Evolutionary conservation across 2,888 invertebrate genomes (phyloP).

Genomic region (Mimumesa dahlbomi): DNA sequence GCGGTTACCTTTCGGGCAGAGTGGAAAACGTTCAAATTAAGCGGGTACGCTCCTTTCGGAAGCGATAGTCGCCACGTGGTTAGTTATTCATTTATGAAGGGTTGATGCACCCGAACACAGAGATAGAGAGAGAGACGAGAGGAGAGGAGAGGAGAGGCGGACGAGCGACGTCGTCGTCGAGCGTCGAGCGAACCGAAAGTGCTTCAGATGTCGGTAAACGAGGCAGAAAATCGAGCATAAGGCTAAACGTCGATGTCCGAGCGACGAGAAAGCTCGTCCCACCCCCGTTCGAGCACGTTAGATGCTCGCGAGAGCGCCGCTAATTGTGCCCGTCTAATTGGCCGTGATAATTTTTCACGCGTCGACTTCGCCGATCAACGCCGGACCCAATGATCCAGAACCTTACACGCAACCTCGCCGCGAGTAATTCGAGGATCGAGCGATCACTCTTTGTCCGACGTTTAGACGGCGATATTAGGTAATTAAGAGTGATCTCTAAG

Average conservation of each 20-base stretch:
- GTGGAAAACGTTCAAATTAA: not conserved
- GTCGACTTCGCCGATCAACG: not conserved
- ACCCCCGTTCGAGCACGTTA: not conserved
- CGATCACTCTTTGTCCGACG: too few relatives aligned
- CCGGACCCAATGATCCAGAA: not conserved
- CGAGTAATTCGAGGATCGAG: too few relatives aligned
- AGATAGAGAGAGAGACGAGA: too few relatives aligned
- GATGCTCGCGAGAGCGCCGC: not conserved
- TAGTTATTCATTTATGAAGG: constrained; percentile 30
- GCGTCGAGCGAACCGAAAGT: constrained; percentile 44
- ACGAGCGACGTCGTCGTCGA: constrained; percentile 6
- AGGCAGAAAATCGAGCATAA: constrained; percentile 63
- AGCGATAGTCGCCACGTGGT: not conserved
- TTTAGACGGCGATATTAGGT: too few relatives aligned
- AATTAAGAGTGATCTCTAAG: too few relatives aligned
- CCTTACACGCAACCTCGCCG: not conserved
- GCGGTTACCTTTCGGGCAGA: too few relatives aligned
- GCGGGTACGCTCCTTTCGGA: not conserved
- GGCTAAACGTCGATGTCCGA: constrained; percentile 38
- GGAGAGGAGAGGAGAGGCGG: too few relatives aligned
- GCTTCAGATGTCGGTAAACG: constrained; percentile 58
- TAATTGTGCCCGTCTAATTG: constrained; percentile 34
- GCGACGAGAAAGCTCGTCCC: not conserved
- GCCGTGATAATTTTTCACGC: constrained; percentile 22
- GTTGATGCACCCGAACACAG: constrained; percentile 48